A percentile compares a stretch with the other conserved stretches of the same genome.
Evolutionary conservation across 1,140 invertebrate species (phyloP).

Genomic region (Bombus huntii): DNA sequence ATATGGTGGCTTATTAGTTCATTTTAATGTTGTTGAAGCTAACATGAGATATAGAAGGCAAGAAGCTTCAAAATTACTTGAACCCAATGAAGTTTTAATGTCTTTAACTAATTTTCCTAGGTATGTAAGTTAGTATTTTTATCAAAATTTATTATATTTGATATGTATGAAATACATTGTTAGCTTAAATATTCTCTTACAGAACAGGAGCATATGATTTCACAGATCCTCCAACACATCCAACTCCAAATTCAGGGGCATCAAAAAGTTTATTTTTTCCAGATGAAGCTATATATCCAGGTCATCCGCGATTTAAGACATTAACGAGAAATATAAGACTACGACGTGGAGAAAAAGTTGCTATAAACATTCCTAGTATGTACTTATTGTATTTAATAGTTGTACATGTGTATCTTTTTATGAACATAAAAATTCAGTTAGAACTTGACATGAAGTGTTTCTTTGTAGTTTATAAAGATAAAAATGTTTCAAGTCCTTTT

Average conservation of each 20-base stretch:
- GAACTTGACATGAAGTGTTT: slow-evolving; percentile 47
- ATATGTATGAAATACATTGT: slow-evolving; percentile 1
- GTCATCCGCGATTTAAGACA: slow-evolving; percentile 98
- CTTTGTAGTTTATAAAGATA: slow-evolving; percentile 93
- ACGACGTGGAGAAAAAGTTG: slow-evolving; percentile 96
- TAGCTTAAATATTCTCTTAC: slow-evolving; percentile 35
- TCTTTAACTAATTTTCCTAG: slow-evolving; percentile 96
- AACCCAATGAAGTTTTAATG: slow-evolving; percentile 92
- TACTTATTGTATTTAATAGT: slow-evolving; percentile 21
- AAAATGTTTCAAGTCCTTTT: slow-evolving; percentile 89
- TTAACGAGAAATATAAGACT: slow-evolving; percentile 96
- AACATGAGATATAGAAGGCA: slow-evolving; percentile 97
- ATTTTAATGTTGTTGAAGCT: slow-evolving; percentile 98
- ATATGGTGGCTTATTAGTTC: slow-evolving; percentile 94
- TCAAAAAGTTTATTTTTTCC: slow-evolving; percentile 97
- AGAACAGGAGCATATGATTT: slow-evolving; percentile 95
- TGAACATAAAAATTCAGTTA: not conserved
- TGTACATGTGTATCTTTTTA: not conserved
- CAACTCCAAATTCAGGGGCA: slow-evolving; percentile 89
- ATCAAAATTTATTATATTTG: not conserved
- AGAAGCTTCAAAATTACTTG: slow-evolving; percentile 91
- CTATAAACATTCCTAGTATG: slow-evolving; percentile 97
- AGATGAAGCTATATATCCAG: slow-evolving; percentile 95
- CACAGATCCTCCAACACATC: slow-evolving; percentile 89
- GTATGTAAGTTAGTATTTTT: slow-evolving; percentile 80